Percentiles rank a stretch among this genome's conserved stretches.
Conservation (phyloP, 2,113 vertebrate genomes). For the Gadus macrocephalus region DNA sequence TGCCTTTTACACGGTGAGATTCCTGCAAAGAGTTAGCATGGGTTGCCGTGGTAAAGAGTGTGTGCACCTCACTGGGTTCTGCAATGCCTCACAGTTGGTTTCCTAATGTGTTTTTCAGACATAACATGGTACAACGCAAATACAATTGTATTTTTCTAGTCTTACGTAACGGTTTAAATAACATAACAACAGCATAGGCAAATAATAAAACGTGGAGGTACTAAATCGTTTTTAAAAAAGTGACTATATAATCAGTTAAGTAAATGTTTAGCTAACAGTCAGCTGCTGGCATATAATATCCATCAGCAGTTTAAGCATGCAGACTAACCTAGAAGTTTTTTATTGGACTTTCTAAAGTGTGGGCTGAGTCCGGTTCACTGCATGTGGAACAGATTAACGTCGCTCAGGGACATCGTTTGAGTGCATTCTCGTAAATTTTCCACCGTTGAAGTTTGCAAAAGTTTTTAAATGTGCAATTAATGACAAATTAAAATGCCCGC, state of each 20-base stretch:
- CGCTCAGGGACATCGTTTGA: slow-evolving; percentile 34
- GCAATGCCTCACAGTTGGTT: background rate
- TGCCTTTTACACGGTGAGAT: slow-evolving; percentile 52
- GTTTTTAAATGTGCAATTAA: background rate
- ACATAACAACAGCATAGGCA: background rate
- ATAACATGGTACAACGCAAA: background rate
- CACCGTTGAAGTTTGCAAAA: background rate
- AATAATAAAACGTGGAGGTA: no score
- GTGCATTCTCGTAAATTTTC: slow-evolving; percentile 12
- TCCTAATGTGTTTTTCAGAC: background rate
- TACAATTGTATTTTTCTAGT: background rate
- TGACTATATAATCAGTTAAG: no score
- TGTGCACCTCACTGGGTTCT: slow-evolving; percentile 8
- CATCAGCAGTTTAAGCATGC: slow-evolving; percentile 42
- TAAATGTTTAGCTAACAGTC: no score
- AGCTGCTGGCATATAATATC: background rate
- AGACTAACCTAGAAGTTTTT: slow-evolving; percentile 7
- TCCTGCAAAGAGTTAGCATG: slow-evolving; percentile 34
- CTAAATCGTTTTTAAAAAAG: no score
- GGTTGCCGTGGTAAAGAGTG: slow-evolving; percentile 16
- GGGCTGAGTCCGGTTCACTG: slow-evolving; percentile 42
- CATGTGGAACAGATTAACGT: slow-evolving; percentile 55
- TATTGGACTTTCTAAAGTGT: slow-evolving; percentile 21
- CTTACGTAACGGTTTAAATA: background rate
- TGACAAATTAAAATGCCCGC: slow-evolving; percentile 11